A percentile compares a stretch with the other conserved stretches of the same genome.
These are phyloP conservation scores for Pteria penguin DNA, from an alignment of 2,888 invertebrate genomes.

Conservation along the genomic window DNA sequence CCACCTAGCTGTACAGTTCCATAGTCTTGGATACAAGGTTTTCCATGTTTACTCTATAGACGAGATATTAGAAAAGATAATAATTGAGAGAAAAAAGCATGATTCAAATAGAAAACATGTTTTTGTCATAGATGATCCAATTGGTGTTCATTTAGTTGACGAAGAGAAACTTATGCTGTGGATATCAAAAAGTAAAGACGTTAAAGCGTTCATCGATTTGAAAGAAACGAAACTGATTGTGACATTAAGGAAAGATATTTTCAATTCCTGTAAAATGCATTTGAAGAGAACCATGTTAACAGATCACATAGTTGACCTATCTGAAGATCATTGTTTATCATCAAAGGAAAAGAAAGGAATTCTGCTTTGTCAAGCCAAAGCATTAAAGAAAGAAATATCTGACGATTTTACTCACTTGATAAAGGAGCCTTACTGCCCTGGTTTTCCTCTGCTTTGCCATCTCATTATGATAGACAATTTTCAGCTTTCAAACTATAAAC, in stretches of 20 bases:
- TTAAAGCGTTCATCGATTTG: background rate
- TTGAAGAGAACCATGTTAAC: background rate
- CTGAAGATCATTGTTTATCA: background rate
- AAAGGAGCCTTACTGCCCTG: background rate
- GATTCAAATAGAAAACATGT: background rate
- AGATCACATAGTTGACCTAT: background rate
- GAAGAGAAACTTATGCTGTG: background rate
- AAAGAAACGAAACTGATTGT: constrained; percentile 3
- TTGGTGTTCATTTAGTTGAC: background rate
- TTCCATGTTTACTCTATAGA: background rate
- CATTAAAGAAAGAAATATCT: background rate
- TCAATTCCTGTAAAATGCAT: background rate
- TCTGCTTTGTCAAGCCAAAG: background rate
- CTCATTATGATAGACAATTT: background rate
- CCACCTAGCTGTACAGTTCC: background rate
- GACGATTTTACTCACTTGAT: background rate
- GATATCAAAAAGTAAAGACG: background rate
- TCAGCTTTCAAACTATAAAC: background rate
- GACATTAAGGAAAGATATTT: constrained; percentile 2
- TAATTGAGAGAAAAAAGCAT: background rate
- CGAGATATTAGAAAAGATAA: background rate
- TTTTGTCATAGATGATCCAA: constrained; percentile 8
- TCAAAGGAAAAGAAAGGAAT: constrained; percentile 3
- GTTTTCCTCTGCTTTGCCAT: constrained; percentile 11
- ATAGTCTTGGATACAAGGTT: background rate